Base-by-base conservation (phyloP, 2,888 invertebrate genomes). In the Rosalia funebris region DNA sequence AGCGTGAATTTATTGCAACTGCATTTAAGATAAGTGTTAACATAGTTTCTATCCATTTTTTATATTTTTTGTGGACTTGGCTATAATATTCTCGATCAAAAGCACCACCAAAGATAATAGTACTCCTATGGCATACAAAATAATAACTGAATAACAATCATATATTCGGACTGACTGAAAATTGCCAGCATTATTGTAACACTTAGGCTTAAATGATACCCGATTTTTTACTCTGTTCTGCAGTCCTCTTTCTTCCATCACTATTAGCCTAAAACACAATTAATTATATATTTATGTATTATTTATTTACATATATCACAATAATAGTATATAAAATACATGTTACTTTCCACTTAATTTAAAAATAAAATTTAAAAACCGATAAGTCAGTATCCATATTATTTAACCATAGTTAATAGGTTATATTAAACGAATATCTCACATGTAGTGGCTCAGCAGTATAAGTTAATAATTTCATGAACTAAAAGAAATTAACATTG, bases 161-260 rank as follows among this genome's bases (percentile, higher is more conserved):
- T 71, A 70, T 34, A 77, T 69, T 25, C 75, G 69, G 20, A 77
- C 70, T 7, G 73, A 69, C 46, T 74, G 74, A 58, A 77, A 77
- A 46, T 70, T 71, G n/a, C 72, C 73, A 1, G 67, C 70, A 46
- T 71, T 64, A 11, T 70, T 69, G 52, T 70, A 73, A 57, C 77
- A 77, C 31, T 54, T 67, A 4, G 76, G 75, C 58, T 71, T 73
- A 36, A 63, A 63, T 10, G 71, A 69, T 9, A 69, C 53, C 1
- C 75, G 65, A 9, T 64, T 53, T 57, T 67, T 68, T 25, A 68
- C 66, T 50, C 76, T 59, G 10, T 62, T 47, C 42, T 66, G 60
- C 11, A 76, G 48, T 12, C 77, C 77, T 39, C 63, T 60, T 66
- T 77, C 76, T 11, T 66, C 62, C n/a, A 71, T 61, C 36, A 66